These are phyloP conservation scores for Hydrolagus affinis DNA, from an alignment of 2,113 vertebrate genomes.

Conservation along the genomic window DNA sequence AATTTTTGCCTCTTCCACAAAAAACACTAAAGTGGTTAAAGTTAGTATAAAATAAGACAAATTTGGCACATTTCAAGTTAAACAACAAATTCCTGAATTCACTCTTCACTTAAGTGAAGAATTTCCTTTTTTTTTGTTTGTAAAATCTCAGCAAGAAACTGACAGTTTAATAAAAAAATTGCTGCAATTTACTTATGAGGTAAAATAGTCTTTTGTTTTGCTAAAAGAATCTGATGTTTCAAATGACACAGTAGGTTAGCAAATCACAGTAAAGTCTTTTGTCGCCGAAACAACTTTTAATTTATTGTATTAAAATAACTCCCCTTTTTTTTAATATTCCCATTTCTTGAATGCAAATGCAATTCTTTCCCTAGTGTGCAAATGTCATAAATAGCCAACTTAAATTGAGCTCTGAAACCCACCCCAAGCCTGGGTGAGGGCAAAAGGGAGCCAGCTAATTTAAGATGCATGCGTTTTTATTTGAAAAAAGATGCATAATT, in stretches of 20 bases:
- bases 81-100: slow-evolving; percentile 39
- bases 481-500: slow-evolving; percentile 41
- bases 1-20: slow-evolving; percentile 46
- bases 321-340: slow-evolving; percentile 17
- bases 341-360: slow-evolving; percentile 9
- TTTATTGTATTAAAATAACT: not conserved
- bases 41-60: slow-evolving; percentile 61
- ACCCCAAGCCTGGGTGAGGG: not conserved
- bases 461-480: slow-evolving; percentile 36
- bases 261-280: slow-evolving; percentile 35
- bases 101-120: slow-evolving; percentile 30
- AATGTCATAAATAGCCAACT: slow-evolving; percentile 12
- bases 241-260: slow-evolving; percentile 32
- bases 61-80: slow-evolving; percentile 73
- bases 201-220: slow-evolving; percentile 29
- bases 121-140: not conserved
- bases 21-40: slow-evolving; percentile 54
- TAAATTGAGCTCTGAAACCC: not conserved
- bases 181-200: slow-evolving; percentile 35
- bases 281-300: not conserved
- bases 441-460: not conserved
- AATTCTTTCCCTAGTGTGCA: slow-evolving; percentile 19
- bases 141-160: slow-evolving; percentile 30
- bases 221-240: slow-evolving; percentile 5
- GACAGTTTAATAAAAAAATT: slow-evolving; percentile 23